Base-by-base conservation (phyloP, 1,140 invertebrate species). In the Acromyrmex heyeri region DNA sequence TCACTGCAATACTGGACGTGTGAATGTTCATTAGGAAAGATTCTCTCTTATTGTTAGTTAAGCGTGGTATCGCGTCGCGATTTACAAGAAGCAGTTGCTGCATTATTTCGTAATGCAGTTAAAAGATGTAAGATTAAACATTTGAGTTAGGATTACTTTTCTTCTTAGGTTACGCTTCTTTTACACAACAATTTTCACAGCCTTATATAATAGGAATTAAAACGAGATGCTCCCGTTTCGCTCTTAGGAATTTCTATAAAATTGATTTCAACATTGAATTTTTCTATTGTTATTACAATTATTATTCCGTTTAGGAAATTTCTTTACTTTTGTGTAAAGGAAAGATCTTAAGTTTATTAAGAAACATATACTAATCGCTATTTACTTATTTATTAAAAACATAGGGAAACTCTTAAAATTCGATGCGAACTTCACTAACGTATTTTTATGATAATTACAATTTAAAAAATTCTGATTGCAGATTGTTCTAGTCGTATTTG, bases 401-500 rank as follows among this genome's bases (percentile, higher is more conserved):
- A 30, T 64, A n/a, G 12, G 24, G 21, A 14, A 24, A n/a, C 24
- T 55, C 16, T 61, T 14, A 12, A 48, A 44, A 30, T n/a, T 38
- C 8, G 18, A 75, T 7, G 30, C n/a, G 24, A 75, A 24, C 7
- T 16, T 72, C 18, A 8, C 8, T 44, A 30, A 44, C 0, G 16
- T 12, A 18, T 16, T 38, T 44, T 14, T 24, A 5, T 38, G 10
- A 38, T 8, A 59, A 44, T 69, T 57, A 21, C 0, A n/a, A 69
- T 44, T 57, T 81, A 7, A 38, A 8, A 73, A 16, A 72, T 81
- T 62, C 86, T 67, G 73, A 12, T 93, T 93, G 30, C 91, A 95
- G 95, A 88, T 92, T 67, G 85, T 89, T 77, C 86, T 95, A 91
- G 86, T 95, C 87, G 87, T 70, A 48, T 88, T 93, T 48, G 85